Conservation (phyloP, 1,140 invertebrate genomes). For the Pogonus chalceus region DNA sequence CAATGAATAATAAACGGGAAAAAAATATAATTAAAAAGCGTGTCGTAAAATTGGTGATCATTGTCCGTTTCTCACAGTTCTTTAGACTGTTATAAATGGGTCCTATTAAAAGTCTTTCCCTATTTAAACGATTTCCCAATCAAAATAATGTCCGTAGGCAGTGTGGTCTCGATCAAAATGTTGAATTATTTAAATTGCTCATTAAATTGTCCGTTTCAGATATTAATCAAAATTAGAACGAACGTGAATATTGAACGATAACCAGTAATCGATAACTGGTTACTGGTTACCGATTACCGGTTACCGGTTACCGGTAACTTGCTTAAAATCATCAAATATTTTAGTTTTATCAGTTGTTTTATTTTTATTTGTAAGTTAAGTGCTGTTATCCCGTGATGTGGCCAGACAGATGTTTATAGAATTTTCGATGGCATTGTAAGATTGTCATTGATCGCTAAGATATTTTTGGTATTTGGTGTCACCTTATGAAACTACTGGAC, state of each 20-base stretch:
- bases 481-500: constrained; percentile 14
- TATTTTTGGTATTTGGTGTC: constrained; percentile 24
- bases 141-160: neutral
- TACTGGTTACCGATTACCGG: too few species aligned
- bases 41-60: neutral
- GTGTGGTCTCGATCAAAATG: neutral
- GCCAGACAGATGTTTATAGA: constrained; percentile 15
- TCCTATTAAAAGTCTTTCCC: constrained; percentile 7
- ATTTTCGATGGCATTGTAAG: constrained; percentile 19
- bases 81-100: neutral
- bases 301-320: too few species aligned
- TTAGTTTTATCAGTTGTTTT: too few species aligned
- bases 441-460: constrained; percentile 23
- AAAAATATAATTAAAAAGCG: neutral
- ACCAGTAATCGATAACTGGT: too few species aligned
- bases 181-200: constrained; percentile 4
- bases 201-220: constrained; percentile 3
- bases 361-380: neutral
- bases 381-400: neutral
- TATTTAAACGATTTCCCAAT: constrained; percentile 6
- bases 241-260: neutral
- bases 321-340: too few species aligned
- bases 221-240: constrained; percentile 7
- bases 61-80: neutral
- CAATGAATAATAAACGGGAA: too few species aligned